Evolutionary conservation across 2,888 invertebrate species (phyloP), one percentile per base, ranked within the genome.

Genomic region (Scelioninae gen. 2): DNA sequence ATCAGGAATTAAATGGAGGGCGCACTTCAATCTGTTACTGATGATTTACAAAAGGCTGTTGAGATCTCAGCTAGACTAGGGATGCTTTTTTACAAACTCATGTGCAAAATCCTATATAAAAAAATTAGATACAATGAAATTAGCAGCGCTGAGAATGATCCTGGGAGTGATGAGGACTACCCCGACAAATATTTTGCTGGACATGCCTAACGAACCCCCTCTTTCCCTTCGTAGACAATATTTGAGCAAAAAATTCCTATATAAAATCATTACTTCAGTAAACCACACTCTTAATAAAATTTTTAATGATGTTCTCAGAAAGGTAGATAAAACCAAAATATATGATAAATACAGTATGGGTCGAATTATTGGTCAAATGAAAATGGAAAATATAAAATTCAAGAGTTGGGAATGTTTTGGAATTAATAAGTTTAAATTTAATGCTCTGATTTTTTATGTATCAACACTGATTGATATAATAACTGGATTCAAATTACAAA

Each of bases 1-100:
- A 5, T 3, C 46, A 1, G 25, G 46, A 2, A 46, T 46, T 6
- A 25, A 18, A 25, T 46, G 46, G 46, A 25, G 25, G 1, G 4
- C 46, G 1, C 46, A 46, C 25, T 25, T 13, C 5, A 6, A 46
- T 9, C 11, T 9, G 0, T 9, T 46, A 9, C 2, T 28, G 7
- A 25, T 46, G 25, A 9, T 25, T 1, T 46, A 46, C 9, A 46
- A 46, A 18, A 9, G 46, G 1, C 6, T 46, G 2, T 13, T 46
- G 2, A 46, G 25, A 46, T 11, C 46, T 1, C 22, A 46, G 1
- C 25, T 46, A n/a, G 46, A 46, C 9, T 46, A 25, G 46, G 46
- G 46, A 11, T 2, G 25, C 9, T 25, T 25, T 7, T 25, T 46
- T 7, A 25, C 2, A 6, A 25, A 25, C 1, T 22, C 46, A 0